Evolutionary conservation across 2,113 vertebrate genomes (phyloP).

Genomic region (Bagarius yarrelli): DNA sequence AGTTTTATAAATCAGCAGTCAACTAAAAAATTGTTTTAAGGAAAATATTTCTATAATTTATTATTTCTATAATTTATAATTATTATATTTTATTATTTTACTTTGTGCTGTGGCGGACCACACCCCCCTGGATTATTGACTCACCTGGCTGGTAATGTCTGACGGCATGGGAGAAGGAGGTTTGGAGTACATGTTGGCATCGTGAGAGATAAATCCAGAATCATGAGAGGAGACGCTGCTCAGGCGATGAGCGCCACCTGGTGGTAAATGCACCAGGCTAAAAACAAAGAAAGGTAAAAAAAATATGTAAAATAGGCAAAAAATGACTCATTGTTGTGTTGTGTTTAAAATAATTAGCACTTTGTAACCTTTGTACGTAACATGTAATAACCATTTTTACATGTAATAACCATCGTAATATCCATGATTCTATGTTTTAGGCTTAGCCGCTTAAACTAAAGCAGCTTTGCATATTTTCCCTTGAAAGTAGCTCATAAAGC

Average conservation of each 20-base stretch:
- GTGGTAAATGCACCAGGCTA: slow-evolving; percentile 89
- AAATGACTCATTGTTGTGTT: neutral
- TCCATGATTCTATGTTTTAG: neutral
- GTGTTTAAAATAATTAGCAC: neutral
- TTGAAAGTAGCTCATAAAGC: neutral
- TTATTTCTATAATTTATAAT: neutral
- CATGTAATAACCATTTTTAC: neutral
- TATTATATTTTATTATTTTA: neutral
- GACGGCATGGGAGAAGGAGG: slow-evolving; percentile 96
- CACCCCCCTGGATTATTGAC: neutral
- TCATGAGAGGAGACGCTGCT: slow-evolving; percentile 98
- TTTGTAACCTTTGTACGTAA: neutral
- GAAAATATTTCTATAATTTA: too few species aligned
- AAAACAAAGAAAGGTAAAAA: slow-evolving; percentile 70
- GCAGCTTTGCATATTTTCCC: neutral
- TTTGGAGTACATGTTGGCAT: slow-evolving; percentile 89
- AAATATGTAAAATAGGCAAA: neutral
- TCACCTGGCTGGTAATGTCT: slow-evolving; percentile 96
- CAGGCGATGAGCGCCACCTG: slow-evolving; percentile 83
- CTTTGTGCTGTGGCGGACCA: neutral
- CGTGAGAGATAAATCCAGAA: slow-evolving; percentile 96
- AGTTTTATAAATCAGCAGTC: too few species aligned
- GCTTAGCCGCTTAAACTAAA: neutral
- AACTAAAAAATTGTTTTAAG: too few species aligned
- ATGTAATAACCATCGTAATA: too few species aligned